These are phyloP conservation scores for Petroica traversi DNA, from an alignment of 2,113 vertebrate species.

Conservation along the genomic window DNA sequence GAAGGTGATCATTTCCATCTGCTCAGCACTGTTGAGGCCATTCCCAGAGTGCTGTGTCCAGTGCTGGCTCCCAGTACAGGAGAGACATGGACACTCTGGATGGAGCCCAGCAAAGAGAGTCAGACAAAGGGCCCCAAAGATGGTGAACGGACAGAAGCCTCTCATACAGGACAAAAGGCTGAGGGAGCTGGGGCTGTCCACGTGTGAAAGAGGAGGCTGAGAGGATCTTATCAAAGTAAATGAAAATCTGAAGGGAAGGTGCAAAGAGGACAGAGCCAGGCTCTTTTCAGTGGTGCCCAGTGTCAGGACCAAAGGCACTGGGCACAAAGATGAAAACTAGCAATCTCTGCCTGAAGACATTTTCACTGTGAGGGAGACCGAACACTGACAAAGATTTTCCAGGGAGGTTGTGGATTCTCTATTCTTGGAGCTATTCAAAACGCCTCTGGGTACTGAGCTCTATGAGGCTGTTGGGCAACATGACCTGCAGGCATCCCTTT, in stretches of 20 bases:
- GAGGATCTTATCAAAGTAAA: background rate
- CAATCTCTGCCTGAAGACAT: background rate
- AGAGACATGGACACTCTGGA: background rate
- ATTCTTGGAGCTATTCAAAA: background rate
- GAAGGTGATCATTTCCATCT: background rate
- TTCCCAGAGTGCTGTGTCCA: background rate
- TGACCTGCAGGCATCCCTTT: background rate
- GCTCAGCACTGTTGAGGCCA: background rate
- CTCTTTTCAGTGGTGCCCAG: background rate
- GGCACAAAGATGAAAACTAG: background rate
- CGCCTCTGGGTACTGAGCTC: background rate
- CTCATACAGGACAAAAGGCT: background rate
- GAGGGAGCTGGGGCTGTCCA: background rate
- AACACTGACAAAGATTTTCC: background rate
- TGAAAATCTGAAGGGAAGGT: background rate
- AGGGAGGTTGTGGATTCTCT: background rate
- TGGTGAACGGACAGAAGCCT: background rate
- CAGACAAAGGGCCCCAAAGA: background rate
- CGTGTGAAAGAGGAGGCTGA: background rate
- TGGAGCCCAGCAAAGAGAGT: background rate
- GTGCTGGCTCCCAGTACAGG: background rate
- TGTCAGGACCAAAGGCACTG: background rate
- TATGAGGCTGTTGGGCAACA: background rate
- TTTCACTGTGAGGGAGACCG: background rate
- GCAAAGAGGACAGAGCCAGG: background rate